Conservation (phyloP, 2,888 invertebrate species). For the Lithophane semibrunnea region DNA sequence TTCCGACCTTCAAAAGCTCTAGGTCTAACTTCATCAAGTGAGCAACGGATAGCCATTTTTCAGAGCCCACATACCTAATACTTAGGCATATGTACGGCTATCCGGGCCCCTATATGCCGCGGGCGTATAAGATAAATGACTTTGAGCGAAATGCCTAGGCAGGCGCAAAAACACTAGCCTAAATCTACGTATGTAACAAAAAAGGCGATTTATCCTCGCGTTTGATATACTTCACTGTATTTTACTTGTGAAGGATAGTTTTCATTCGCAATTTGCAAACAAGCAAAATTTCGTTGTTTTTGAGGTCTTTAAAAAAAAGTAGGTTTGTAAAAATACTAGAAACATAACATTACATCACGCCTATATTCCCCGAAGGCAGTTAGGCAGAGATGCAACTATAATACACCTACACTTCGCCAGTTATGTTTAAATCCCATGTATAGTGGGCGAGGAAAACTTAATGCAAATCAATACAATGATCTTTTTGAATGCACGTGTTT, state of each 20-base stretch:
- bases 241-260: conserved; percentile 14
- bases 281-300: neutral
- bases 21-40: conserved; percentile 14
- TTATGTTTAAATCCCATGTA: too few species aligned
- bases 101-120: conserved; percentile 50
- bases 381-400: too few species aligned
- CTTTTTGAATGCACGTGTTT: too few species aligned
- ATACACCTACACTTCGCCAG: too few species aligned
- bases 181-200: conserved; percentile 49
- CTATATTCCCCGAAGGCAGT: too few species aligned
- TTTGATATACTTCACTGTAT: conserved; percentile 47
- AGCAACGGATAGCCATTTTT: conserved; percentile 43
- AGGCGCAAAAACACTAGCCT: conserved; percentile 59
- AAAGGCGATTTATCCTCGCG: conserved; percentile 57
- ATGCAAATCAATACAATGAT: too few species aligned
- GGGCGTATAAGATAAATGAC: conserved; percentile 62
- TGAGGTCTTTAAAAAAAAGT: neutral
- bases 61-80: conserved; percentile 26
- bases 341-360: too few species aligned
- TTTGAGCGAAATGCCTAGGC: conserved; percentile 56
- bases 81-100: conserved; percentile 21
- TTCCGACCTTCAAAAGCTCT: neutral
- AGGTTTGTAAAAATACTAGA: neutral
- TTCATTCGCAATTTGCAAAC: conserved; percentile 41
- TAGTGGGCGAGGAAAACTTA: too few species aligned